Evolutionary conservation across 2,113 vertebrate species (phyloP).

Genomic region (Ciconia boyciana): DNA sequence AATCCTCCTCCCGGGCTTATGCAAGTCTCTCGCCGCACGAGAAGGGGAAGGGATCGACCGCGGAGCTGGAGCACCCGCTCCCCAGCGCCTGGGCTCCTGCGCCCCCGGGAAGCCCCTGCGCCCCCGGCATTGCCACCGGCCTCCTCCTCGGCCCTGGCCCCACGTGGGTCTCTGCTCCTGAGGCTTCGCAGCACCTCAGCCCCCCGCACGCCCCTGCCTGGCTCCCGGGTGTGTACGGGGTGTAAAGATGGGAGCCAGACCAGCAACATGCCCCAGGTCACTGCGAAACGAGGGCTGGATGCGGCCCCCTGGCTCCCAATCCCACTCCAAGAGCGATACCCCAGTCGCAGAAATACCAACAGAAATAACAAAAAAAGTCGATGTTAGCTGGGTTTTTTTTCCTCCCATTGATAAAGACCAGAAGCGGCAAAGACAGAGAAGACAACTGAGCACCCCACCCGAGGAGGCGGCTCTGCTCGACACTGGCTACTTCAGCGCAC

Average conservation of each 20-base stretch:
- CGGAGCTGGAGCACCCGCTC: background rate
- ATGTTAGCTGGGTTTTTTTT: accelerated
- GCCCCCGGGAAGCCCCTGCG: background rate
- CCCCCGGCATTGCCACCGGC: accelerated
- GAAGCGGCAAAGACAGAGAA: background rate
- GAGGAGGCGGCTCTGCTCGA: background rate
- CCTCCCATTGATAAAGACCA: background rate
- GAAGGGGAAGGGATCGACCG: background rate
- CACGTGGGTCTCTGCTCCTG: accelerated
- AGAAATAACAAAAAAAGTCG: accelerated
- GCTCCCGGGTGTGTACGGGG: accelerated
- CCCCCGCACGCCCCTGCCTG: accelerated
- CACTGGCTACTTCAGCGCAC: background rate
- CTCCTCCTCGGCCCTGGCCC: background rate
- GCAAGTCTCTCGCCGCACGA: accelerated
- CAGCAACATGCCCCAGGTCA: background rate
- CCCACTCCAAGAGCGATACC: accelerated
- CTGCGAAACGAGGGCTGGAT: background rate
- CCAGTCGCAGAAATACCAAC: background rate
- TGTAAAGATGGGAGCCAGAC: background rate
- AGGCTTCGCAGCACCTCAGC: background rate
- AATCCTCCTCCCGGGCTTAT: background rate
- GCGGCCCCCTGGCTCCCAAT: background rate
- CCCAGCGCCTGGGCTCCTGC: too few species aligned
- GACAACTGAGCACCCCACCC: background rate